Base-by-base conservation (phyloP, 2,113 vertebrate species). In the Sylvia atricapilla region DNA sequence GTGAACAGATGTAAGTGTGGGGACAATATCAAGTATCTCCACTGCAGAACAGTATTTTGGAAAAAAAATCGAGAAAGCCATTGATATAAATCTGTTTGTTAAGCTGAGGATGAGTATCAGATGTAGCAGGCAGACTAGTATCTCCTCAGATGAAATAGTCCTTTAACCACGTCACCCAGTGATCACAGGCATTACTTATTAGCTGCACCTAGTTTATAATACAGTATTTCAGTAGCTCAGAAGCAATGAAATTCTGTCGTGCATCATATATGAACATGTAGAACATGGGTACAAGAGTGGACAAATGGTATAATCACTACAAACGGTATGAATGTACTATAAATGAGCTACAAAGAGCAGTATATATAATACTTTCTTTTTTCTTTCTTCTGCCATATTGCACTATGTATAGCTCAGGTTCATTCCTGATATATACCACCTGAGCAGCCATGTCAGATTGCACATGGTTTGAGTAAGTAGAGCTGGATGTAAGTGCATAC, bases 131-230 rank as follows among this genome's bases (percentile, higher is more conserved):
- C 69, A 84, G 63, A 76, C 87, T 90, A 84, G 91, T 79, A 95
- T 91, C 91, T 93, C 67, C 91, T 96, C 58, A 72, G 64, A 96
- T 93, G 92, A 97, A 98, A 97, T 96, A 88, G 75, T 97, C 82
- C 95, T 98, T 96, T 98, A 96, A 63, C 41, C 58, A 49, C 16
- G 50, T 97, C 97, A 97, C 85, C 83, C 77, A 78, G 62, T 74
- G 82, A 96, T 93, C 47, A 68, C 20, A 89, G 69, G 33, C 23
- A 44, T 21, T 72, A 39, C 52, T 43, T 49, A 73, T 96, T 94
- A 97, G 89, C 35, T 80, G 28, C 15, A 66, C 13, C 35, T 75
- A 35, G 19, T 73, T 66, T 62, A 9, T 63, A 70, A 35, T 37
- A 21, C 2, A 33, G 11, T 47, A 44, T 68, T 90, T 79, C 62